These are phyloP conservation scores for Phragmatobia fuliginosa DNA, from an alignment of 2,888 invertebrate genomes.

Conservation along the genomic window DNA sequence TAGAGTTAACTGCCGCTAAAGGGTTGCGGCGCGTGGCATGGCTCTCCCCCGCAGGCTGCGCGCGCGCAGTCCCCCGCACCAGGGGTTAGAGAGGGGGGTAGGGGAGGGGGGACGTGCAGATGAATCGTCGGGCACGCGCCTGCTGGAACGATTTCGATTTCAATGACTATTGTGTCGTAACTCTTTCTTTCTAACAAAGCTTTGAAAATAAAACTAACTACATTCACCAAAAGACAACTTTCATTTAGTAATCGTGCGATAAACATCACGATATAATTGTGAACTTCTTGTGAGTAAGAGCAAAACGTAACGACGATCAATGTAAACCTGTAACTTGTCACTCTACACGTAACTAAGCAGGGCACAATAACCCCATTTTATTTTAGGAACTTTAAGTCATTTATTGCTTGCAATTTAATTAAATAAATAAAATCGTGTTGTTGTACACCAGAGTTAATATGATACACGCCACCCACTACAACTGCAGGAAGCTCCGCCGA, in stretches of 20 bases:
- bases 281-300: not conserved
- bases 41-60: constrained; percentile 43
- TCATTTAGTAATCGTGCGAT: not conserved
- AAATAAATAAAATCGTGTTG: not conserved
- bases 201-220: not conserved
- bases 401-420: not conserved
- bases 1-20: constrained; percentile 70
- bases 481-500: not conserved
- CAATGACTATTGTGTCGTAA: constrained; percentile 55
- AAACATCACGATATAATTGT: not conserved
- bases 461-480: not conserved
- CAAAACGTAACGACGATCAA: not conserved
- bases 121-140: constrained; percentile 29
- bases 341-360: not conserved
- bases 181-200: constrained; percentile 29
- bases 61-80: constrained; percentile 46
- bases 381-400: not conserved
- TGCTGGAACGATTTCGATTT: constrained; percentile 62
- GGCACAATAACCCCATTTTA: not conserved
- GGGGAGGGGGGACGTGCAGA: not conserved
- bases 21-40: constrained; percentile 65
- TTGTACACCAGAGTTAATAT: not conserved
- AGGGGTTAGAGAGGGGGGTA: constrained; percentile 13
- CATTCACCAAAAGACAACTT: not conserved
- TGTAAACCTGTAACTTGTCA: not conserved